Percentiles rank a stretch among this genome's conserved stretches.
Evolutionary conservation across 2,797 vertebrate genomes (phyloP).

Genomic region (Macropus fuliginosus): DNA sequence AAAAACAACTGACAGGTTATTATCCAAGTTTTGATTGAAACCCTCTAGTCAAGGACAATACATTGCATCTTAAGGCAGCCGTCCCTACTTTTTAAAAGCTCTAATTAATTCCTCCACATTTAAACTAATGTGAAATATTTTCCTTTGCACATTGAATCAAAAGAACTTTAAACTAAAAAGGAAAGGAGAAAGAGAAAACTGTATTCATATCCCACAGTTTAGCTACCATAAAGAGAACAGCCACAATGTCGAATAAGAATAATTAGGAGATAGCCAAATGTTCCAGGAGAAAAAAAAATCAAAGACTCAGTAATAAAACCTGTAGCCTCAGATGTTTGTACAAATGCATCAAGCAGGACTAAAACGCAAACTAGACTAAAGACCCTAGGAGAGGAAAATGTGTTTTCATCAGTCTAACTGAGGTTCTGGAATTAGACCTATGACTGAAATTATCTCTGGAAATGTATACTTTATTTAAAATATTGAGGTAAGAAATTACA

Average conservation of each 20-base stretch:
- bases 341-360: not conserved
- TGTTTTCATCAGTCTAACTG: not conserved
- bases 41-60: not conserved
- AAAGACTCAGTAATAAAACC: not conserved
- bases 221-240: not conserved
- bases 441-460: not conserved
- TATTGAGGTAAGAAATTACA: not conserved
- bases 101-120: not conserved
- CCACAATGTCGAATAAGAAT: not conserved
- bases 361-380: not conserved
- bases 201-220: not conserved
- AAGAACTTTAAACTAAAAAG: not conserved
- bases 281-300: not conserved
- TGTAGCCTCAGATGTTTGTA: not conserved
- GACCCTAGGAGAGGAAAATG: not conserved
- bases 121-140: not conserved
- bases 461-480: not conserved
- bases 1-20: not conserved
- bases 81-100: not conserved
- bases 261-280: not conserved
- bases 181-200: not conserved
- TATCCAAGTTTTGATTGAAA: not conserved
- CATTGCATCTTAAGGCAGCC: not conserved
- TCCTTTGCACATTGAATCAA: not conserved
- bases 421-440: not conserved